Evolutionary conservation across 1,140 invertebrate species (phyloP).

Genomic region (Atta cephalotes): DNA sequence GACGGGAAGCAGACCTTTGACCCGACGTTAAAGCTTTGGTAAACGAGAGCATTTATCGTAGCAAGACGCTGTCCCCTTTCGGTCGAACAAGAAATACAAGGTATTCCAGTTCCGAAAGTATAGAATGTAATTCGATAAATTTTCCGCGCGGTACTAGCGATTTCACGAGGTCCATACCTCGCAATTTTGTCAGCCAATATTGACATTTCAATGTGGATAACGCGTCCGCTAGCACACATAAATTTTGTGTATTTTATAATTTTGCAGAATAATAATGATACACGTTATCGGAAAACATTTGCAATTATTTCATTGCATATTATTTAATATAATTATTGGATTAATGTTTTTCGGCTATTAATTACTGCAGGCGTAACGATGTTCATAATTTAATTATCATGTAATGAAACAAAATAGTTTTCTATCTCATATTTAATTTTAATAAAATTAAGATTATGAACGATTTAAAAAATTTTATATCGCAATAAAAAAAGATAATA

Average conservation of each 20-base stretch:
- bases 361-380: conserved; percentile 10
- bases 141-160: conserved; percentile 36
- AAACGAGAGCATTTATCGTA: conserved; percentile 61
- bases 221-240: conserved; percentile 3
- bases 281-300: conserved; percentile 12
- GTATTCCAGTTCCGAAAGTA: conserved; percentile 47
- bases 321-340: conserved; percentile 48
- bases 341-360: conserved; percentile 13
- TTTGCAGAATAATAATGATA: conserved; percentile 46
- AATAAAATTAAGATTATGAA: conserved; percentile 7
- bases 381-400: conserved; percentile 33
- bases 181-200: conserved; percentile 61
- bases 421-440: background rate
- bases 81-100: conserved; percentile 55
- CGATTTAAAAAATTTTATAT: conserved; percentile 20
- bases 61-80: conserved; percentile 42
- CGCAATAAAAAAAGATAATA: conserved; percentile 9
- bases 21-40: conserved; percentile 61
- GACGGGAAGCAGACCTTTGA: conserved; percentile 43
- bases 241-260: conserved; percentile 50
- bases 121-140: conserved; percentile 63
- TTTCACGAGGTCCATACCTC: conserved; percentile 38
- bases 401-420: background rate
- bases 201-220: conserved; percentile 51
- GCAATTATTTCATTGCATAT: conserved; percentile 44